These are phyloP conservation scores for Philereme vetulata DNA, from an alignment of 2,888 invertebrate species.

Conservation along the genomic window DNA sequence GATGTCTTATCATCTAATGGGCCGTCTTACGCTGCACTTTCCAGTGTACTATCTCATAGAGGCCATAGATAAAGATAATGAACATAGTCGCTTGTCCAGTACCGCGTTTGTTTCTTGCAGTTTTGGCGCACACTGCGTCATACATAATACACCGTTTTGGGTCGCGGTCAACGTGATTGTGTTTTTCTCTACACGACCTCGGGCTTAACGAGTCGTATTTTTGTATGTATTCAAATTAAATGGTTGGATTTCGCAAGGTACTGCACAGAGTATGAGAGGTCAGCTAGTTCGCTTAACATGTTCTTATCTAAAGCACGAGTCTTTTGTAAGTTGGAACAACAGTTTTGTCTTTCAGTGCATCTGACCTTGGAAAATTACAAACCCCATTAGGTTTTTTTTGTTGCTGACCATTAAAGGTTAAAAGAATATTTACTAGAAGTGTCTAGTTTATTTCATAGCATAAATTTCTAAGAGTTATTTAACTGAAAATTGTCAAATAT, in stretches of 20 bases:
- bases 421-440: no score
- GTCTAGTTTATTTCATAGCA: no score
- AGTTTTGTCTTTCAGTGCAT: not conserved
- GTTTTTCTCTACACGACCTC: slow-evolving; percentile 59
- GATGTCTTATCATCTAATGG: no score
- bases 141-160: slow-evolving; percentile 47
- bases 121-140: slow-evolving; percentile 29
- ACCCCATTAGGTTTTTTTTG: no score
- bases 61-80: not conserved
- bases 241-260: slow-evolving; percentile 37
- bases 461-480: no score
- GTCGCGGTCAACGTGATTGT: slow-evolving; percentile 67
- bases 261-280: slow-evolving; percentile 17
- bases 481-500: no score
- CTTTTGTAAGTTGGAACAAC: not conserved
- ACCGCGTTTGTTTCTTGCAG: slow-evolving; percentile 5
- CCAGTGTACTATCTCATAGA: no score
- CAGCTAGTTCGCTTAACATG: slow-evolving; percentile 12
- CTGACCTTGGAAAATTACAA: no score
- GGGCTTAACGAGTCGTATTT: slow-evolving; percentile 57
- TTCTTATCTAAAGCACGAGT: not conserved
- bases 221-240: slow-evolving; percentile 49
- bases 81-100: not conserved
- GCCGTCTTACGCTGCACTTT: no score
- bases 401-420: no score